These are phyloP conservation scores for Cladorhizidae sp. DNA, from an alignment of 37 sponge, comb jelly and placozoan species.

Conservation along the genomic window DNA sequence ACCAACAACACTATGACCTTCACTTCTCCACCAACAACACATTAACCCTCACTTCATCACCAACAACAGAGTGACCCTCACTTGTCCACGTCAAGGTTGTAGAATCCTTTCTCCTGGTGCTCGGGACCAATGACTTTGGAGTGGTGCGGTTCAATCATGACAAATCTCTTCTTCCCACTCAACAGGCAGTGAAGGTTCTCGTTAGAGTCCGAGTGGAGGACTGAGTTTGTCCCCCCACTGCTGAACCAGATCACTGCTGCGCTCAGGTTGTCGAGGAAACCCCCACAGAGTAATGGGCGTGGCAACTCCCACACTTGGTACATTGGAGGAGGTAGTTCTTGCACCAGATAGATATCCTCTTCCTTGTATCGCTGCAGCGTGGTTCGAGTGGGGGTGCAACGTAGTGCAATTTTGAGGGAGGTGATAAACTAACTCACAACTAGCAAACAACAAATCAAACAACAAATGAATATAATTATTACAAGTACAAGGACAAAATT, in stretches of 20 bases:
- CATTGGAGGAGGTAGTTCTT: constrained; percentile 37
- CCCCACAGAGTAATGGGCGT: constrained; percentile 67
- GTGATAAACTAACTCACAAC: too few species aligned
- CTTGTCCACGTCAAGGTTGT: constrained; percentile 65
- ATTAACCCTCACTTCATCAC: too few species aligned
- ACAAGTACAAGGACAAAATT: too few species aligned
- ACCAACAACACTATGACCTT: too few species aligned
- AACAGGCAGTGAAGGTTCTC: constrained; percentile 84
- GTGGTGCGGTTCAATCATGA: constrained; percentile 63
- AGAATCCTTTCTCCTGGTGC: constrained; percentile 45
- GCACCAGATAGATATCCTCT: constrained; percentile 70
- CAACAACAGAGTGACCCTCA: too few species aligned
- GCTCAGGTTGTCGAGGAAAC: constrained; percentile 44
- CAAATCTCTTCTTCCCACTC: constrained; percentile 67
- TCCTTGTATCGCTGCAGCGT: constrained; percentile 44
- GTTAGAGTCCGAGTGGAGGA: constrained; percentile 69
- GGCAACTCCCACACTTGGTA: constrained; percentile 55
- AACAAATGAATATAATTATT: too few species aligned
- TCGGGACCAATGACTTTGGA: constrained; percentile 66
- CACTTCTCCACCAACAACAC: too few species aligned
- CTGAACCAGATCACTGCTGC: constrained; percentile 70
- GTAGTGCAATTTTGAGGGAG: too few species aligned
- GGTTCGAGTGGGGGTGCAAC: too few species aligned
- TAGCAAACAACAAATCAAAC: too few species aligned
- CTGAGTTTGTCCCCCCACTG: constrained; percentile 87